phyloP scores from a whole-genome alignment of 2,113 vertebrate species.

The Agelaius phoeniceus region DNA sequence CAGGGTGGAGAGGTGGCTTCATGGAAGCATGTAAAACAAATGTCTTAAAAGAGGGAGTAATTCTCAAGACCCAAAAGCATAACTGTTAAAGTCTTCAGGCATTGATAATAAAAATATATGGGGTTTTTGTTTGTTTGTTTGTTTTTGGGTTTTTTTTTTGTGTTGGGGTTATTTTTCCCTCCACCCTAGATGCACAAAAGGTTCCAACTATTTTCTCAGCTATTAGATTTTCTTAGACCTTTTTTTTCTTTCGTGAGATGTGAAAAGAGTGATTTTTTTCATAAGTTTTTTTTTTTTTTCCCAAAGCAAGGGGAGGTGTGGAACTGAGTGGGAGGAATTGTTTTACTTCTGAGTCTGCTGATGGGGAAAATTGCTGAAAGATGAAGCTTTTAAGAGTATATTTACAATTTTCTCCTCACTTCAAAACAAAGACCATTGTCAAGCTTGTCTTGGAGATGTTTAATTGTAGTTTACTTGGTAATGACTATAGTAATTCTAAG shows the following conservation, averaged over 20 bases:
- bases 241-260: neutral
- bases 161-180: fast-evolving
- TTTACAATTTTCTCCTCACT: neutral
- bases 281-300: neutral
- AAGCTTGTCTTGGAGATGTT: neutral
- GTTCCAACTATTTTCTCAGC: neutral
- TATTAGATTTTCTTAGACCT: neutral
- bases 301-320: fast-evolving
- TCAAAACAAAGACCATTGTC: neutral
- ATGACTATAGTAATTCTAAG: neutral
- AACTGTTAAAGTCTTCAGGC: neutral
- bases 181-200: neutral
- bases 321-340: neutral
- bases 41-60: neutral
- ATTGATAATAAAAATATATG: neutral
- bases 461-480: neutral
- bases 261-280: neutral
- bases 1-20: neutral
- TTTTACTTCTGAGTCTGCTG: neutral
- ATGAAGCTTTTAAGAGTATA: constrained; percentile 22
- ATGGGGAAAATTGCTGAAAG: neutral
- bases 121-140: neutral
- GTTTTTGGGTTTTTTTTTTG: neutral
- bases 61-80: neutral
- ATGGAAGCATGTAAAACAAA: neutral